Conservation (phyloP, 1,140 invertebrate genomes). For the Apis cerana region DNA sequence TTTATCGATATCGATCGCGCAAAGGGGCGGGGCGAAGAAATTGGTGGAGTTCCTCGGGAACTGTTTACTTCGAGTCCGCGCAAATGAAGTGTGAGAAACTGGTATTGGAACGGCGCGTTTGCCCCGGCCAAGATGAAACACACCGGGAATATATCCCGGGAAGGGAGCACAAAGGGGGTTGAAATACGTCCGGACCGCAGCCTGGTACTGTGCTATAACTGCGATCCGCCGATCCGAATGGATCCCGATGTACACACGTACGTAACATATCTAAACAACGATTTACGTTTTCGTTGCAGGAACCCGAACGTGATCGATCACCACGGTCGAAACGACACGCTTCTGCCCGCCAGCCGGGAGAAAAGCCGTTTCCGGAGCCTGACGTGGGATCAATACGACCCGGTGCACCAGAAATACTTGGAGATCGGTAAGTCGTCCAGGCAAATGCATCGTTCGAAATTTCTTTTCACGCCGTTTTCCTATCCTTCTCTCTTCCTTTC, state of each 20-base stretch:
- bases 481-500: not conserved
- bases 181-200: not conserved
- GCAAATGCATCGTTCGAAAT: not conserved
- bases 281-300: constrained; percentile 80
- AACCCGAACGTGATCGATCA: constrained; percentile 90
- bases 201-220: not conserved
- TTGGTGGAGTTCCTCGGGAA: no score
- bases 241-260: not conserved
- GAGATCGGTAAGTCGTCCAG: constrained; percentile 89
- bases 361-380: constrained; percentile 91
- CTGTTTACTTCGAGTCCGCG: not conserved
- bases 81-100: not conserved
- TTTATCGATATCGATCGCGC: no score
- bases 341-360: constrained; percentile 89
- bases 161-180: not conserved
- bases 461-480: not conserved
- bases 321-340: constrained; percentile 86
- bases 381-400: constrained; percentile 95
- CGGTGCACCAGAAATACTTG: constrained; percentile 94
- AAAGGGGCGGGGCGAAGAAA: no score
- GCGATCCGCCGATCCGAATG: constrained; percentile 4
- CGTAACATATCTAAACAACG: not conserved
- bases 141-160: not conserved
- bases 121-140: not conserved
- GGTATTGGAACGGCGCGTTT: not conserved